Evolutionary conservation across 2,888 invertebrate genomes (phyloP), one percentile per base, ranked within the genome.

Genomic region (Eremobia ochroleuca): DNA sequence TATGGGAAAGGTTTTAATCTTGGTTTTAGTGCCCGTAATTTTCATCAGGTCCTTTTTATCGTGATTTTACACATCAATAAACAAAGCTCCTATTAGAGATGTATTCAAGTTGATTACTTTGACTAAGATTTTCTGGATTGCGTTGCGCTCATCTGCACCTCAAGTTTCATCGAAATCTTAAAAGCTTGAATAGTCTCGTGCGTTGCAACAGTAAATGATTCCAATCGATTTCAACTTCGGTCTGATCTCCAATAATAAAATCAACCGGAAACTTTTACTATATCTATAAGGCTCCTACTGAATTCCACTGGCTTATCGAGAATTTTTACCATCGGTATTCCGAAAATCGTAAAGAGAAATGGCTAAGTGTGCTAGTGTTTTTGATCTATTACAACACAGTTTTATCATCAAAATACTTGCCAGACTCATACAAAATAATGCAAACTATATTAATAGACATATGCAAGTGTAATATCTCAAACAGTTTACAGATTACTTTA

Each of bases 341-440:
- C 34, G 25, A 46, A 46, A 74, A 64, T 52, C 21, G 9, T 64
- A 61, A 62, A 64, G 34, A 70, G 37, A 55, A 65, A 72, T 40
- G 6, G n/a, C 65, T 69, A 34, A 66, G 28, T 55, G 18, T n/a
- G n/a, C 64, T 67, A 37, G 28, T 55, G 62, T 73, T 77, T 58
- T 31, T 82, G 52, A 68, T 66, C 15, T 58, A 49, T 37, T 69
- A 69, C 43, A 64, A 64, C 18, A 72, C 40, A 73, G 61, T 3
- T 72, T 78, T 37, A 64, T 6, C 37, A 49, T 69, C 49, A 62
- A 82, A 74, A 77, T 49, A 72, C 40, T 73, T 59, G 49, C n/a
- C 55, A 85, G 88, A 82, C 62, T 85, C 87, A 88, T 69, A 55
- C n/a, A 68, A n/a, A 78, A 74, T 79, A 73, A 76, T 75, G 55